A percentile compares a stretch with the other conserved stretches of the same genome.
phyloP scores from a whole-genome alignment of 1,140 invertebrate species.

The Helicoverpa zea region DNA sequence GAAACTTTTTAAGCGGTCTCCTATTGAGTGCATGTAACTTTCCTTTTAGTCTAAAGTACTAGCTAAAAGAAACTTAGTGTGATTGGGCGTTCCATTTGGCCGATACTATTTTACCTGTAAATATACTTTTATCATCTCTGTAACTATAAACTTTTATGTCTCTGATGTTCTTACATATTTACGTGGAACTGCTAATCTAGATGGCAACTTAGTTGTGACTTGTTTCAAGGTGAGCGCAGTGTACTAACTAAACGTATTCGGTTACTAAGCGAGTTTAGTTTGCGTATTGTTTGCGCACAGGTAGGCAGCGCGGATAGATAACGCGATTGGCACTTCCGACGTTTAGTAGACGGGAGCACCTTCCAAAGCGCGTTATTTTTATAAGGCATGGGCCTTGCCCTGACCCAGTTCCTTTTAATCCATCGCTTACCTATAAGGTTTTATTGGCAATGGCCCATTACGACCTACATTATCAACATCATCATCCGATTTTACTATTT shows the following conservation, averaged over 20 bases:
- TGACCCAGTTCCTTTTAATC: constrained; percentile 85
- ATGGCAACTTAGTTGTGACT: constrained; percentile 33
- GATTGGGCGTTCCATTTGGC: constrained; percentile 59
- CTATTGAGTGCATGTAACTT: constrained; percentile 72
- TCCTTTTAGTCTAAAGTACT: constrained; percentile 66
- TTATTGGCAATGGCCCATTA: constrained; percentile 85
- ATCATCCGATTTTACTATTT: constrained; percentile 86
- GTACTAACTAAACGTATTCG: constrained; percentile 38
- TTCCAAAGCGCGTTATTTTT: constrained; percentile 74
- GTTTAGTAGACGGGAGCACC: constrained; percentile 56
- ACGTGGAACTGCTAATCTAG: constrained; percentile 40
- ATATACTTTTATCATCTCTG: constrained; percentile 29
- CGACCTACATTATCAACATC: constrained; percentile 86
- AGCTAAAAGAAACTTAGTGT: constrained; percentile 64
- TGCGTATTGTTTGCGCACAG: constrained; percentile 49
- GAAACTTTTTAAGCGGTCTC: constrained; percentile 66
- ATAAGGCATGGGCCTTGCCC: constrained; percentile 77
- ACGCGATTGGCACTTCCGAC: constrained; percentile 57
- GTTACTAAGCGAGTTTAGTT: constrained; percentile 46
- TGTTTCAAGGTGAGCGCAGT: constrained; percentile 37
- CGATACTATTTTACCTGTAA: constrained; percentile 48
- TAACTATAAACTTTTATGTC: constrained; percentile 43
- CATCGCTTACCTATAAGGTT: constrained; percentile 86
- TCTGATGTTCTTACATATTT: constrained; percentile 38
- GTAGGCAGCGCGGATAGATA: constrained; percentile 56